Conservation (phyloP, 1,140 invertebrate species). For the Parasteatoda tepidariorum region DNA sequence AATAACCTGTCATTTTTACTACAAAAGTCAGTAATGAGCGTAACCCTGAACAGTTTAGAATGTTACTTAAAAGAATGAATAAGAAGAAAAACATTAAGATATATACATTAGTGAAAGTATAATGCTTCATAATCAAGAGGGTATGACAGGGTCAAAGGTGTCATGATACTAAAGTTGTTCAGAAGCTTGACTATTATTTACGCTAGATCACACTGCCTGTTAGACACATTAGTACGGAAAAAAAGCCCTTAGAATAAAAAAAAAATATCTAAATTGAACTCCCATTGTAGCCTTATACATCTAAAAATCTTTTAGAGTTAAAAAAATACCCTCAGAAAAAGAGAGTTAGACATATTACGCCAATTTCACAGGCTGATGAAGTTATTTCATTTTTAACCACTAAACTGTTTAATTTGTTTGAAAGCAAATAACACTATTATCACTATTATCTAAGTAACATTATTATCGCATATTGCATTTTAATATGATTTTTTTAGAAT, state of each 20-base stretch:
- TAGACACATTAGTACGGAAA: not conserved
- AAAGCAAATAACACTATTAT: too few relatives aligned
- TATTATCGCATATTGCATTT: too few relatives aligned
- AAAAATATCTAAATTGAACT: conserved; percentile 26
- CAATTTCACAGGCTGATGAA: too few relatives aligned
- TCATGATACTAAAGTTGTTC: conserved; percentile 7
- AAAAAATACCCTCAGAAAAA: not conserved
- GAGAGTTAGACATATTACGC: not conserved
- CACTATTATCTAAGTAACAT: too few relatives aligned
- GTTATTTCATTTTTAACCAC: conserved; percentile 20
- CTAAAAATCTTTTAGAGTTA: not conserved
- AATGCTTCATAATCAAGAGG: conserved; percentile 45
- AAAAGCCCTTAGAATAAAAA: not conserved
- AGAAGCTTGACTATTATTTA: conserved; percentile 49
- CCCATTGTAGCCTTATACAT: not conserved
- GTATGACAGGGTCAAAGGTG: conserved; percentile 46
- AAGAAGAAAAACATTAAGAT: too few relatives aligned
- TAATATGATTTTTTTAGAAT: too few relatives aligned
- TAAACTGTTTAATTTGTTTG: not conserved
- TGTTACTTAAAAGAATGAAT: too few relatives aligned
- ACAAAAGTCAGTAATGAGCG: too few relatives aligned
- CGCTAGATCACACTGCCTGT: conserved; percentile 20
- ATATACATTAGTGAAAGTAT: too few relatives aligned
- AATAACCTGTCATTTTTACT: too few relatives aligned
- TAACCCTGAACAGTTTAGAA: too few relatives aligned